Evolutionary conservation across 2,113 vertebrate genomes (phyloP), one percentile per base, ranked within the genome.

Genomic region (Phalacrocorax pelagicus): DNA sequence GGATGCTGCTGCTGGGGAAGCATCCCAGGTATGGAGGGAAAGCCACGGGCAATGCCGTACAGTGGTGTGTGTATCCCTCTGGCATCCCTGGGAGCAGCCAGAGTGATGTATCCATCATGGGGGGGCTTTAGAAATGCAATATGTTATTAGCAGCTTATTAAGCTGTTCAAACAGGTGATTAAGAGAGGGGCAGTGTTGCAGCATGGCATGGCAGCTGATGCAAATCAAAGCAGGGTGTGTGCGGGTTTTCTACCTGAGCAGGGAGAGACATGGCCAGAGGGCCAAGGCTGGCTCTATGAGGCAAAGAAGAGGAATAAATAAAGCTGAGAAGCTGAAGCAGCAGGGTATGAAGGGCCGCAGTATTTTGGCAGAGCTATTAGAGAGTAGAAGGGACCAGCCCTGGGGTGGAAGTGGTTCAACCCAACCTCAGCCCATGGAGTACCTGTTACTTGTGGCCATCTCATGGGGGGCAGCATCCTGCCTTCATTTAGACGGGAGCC

Each of bases 31-130:
- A 5, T 1, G 0, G 62, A 47, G 52, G 38, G 32, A 23, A n/a
- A 81, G 55, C 36, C 85, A 49, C 0, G 0, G 62, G 52, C 2
- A 0, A 23, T 15, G 51, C 58, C 1, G 0, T 20, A 5, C 72
- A 49, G 61, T 1, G 0, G 36, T 46, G 5, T 0, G 2, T 49
- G 24, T 24, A 12, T 84, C 47, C 72, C 51, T 81, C 71, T 0
- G 0, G 36, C 42, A 44, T 44, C 42, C 42, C 42, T 44, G 42
- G 42, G 42, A 44, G 42, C 42, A 44, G 42, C 63, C 0, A 0
- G 47, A 52, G 47, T 78, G 49, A 55, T 66, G 67, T 15, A 55
- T 72, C 54, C 36, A 19, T n/a, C 29, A 5, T 18, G 29, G 27
- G 14, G 19, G 46, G 65, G 26, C 27, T 84, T 46, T 36, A 21